These are phyloP conservation scores for Arizona elegans DNA, from an alignment of 2,113 vertebrate species.

Conservation along the genomic window DNA sequence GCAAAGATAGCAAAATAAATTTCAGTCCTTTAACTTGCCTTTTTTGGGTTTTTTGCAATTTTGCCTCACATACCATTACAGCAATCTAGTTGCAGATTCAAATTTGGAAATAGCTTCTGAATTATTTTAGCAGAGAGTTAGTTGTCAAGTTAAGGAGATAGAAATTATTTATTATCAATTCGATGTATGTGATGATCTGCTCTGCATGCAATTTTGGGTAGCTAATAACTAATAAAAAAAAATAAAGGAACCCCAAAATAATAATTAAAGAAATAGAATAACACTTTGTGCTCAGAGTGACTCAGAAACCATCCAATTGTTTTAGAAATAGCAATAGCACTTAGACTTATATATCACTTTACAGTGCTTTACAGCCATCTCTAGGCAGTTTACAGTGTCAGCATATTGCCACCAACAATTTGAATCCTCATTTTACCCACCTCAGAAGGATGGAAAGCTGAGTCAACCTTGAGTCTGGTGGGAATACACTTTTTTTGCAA, in stretches of 20 bases:
- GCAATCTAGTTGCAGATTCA: not conserved
- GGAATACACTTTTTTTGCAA: not conserved
- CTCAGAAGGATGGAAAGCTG: too few relatives aligned
- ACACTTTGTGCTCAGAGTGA: not conserved
- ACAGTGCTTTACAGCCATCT: too few relatives aligned
- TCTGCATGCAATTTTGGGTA: not conserved
- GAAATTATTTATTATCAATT: not conserved
- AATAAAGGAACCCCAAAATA: not conserved
- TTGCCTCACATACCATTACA: not conserved
- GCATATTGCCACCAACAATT: too few relatives aligned
- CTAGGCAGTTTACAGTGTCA: too few relatives aligned
- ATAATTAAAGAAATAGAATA: not conserved
- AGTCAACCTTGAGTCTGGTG: too few relatives aligned
- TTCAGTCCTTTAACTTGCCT: not conserved
- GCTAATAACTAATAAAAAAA: not conserved
- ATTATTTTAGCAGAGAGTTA: not conserved
- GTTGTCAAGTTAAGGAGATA: not conserved
- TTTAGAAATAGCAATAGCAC: conserved; percentile 6
- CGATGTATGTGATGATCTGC: not conserved
- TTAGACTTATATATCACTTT: too few relatives aligned
- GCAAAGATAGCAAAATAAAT: not conserved
- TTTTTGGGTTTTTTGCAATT: not conserved
- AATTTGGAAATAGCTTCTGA: not conserved
- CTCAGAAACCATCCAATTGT: not conserved
- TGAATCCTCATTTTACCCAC: too few relatives aligned